Base-by-base conservation (phyloP, 1,140 invertebrate genomes). In the Sarcophaga bullata region DNA sequence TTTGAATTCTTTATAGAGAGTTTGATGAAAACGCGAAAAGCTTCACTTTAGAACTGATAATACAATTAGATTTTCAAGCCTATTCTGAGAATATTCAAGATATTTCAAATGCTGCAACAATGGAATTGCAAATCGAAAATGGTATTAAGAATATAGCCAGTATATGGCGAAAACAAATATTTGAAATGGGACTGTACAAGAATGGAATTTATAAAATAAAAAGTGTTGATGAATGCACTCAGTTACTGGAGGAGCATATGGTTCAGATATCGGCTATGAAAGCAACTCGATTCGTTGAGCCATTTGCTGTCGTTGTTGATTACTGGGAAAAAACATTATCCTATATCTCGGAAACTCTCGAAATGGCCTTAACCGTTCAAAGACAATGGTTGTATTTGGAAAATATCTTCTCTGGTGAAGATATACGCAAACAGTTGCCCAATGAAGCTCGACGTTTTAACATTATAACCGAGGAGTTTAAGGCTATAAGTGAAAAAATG, bases 71-170 rank as follows among this genome's bases (percentile, higher is more conserved):
- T 84, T 94, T 97, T 91, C 95, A 96, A 90, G 92, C 93, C 84
- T 95, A 93, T 89, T 93, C 94, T 25, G 95, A 96, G 80, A 92
- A 95, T 83, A 97, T 97, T 83, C 92, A 92, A 84, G 95, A 97
- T 84, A 95, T 97, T 83, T 96, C 95, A 1, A 94, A 94, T 85
- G 93, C 95, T 4, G 95, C 96, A 1, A 95, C 95, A 3, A 96
- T 96, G 93, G 96, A 97, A 90, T 89, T 96, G 73, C 93, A 93
- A 83, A 96, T 97, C 86, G 96, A 97, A 91, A 93, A 95, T 91
- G 93, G 93, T 48, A 89, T 97, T 10, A 93, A 93, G 90, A 91
- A 91, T 49, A 97, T 97, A 82, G 91, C 90, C 25, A 91, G 93
- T 80, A 91, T 93, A 25, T 97, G 96, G 96, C 91, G 93, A 83